phyloP scores from a whole-genome alignment of 2,888 invertebrate species.

The Lasioglossum leucozonium region DNA sequence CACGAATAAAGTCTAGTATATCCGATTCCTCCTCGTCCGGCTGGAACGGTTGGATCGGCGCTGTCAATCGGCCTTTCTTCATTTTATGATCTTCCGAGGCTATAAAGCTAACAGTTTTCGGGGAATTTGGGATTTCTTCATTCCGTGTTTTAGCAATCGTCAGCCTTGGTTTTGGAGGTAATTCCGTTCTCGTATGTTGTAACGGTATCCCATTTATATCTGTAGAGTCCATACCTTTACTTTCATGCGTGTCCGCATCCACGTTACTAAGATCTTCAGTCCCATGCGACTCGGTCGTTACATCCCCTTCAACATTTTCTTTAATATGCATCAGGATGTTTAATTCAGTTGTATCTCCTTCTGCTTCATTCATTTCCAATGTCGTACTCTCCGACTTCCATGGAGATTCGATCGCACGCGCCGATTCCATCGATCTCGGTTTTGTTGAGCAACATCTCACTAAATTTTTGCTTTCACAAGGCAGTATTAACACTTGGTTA shows the following conservation, averaged over 20 bases:
- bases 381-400: neutral
- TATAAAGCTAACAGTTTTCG: neutral
- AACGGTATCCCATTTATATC: neutral
- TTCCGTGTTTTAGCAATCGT: neutral
- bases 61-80: neutral
- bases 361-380: neutral
- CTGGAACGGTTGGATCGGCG: neutral
- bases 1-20: neutral
- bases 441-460: slow-evolving; percentile 29
- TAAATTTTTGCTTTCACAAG: slow-evolving; percentile 18
- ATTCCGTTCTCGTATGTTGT: neutral
- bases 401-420: neutral
- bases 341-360: neutral
- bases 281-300: neutral
- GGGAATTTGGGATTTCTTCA: neutral
- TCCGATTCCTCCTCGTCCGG: neutral
- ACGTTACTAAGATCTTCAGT: neutral
- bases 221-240: neutral
- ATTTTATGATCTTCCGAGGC: neutral
- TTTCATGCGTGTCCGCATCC: neutral
- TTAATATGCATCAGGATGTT: too few relatives aligned
- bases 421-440: neutral
- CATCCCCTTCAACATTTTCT: slow-evolving; percentile 1
- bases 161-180: neutral
- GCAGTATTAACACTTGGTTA: neutral